A percentile compares a stretch with the other conserved stretches of the same genome.
phyloP scores from a whole-genome alignment of 2,113 vertebrate species.

The Xenopus laevis region DNA sequence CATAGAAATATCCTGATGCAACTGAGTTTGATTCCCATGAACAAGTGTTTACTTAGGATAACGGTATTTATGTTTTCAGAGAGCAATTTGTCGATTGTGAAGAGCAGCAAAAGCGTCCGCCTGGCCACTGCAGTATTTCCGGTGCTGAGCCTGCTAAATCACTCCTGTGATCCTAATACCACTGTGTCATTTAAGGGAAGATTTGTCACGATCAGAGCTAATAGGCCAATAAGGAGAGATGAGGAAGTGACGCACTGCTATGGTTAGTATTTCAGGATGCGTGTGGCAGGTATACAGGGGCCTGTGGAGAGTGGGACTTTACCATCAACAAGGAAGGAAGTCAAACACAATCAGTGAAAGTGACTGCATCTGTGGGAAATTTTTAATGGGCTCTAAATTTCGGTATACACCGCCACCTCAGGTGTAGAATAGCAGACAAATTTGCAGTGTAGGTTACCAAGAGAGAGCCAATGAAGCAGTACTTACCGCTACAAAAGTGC shows the following conservation, averaged over 20 bases:
- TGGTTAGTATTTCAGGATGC: slow-evolving; percentile 62
- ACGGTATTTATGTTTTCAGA: slow-evolving; percentile 49
- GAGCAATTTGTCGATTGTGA: slow-evolving; percentile 56
- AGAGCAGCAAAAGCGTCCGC: slow-evolving; percentile 67
- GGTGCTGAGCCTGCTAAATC: slow-evolving; percentile 87
- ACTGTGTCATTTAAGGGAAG: slow-evolving; percentile 72
- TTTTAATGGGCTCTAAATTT: too few species aligned
- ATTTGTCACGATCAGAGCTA: slow-evolving; percentile 68
- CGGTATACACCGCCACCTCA: too few species aligned
- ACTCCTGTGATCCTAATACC: slow-evolving; percentile 88
- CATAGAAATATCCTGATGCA: too few species aligned
- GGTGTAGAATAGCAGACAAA: too few species aligned
- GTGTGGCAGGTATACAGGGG: not conserved
- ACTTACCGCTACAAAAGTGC: too few species aligned
- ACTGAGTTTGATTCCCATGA: too few species aligned
- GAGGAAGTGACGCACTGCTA: slow-evolving; percentile 93
- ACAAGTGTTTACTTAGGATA: not conserved
- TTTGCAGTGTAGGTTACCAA: too few species aligned
- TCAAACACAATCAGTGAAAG: too few species aligned
- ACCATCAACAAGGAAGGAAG: too few species aligned
- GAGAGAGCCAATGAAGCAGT: too few species aligned
- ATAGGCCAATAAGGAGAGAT: slow-evolving; percentile 65
- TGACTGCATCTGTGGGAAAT: too few species aligned
- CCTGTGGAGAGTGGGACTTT: too few species aligned
- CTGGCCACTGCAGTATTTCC: slow-evolving; percentile 87